These are phyloP conservation scores for Calliphora vicina DNA, from an alignment of 1,140 invertebrate species.

Conservation along the genomic window DNA sequence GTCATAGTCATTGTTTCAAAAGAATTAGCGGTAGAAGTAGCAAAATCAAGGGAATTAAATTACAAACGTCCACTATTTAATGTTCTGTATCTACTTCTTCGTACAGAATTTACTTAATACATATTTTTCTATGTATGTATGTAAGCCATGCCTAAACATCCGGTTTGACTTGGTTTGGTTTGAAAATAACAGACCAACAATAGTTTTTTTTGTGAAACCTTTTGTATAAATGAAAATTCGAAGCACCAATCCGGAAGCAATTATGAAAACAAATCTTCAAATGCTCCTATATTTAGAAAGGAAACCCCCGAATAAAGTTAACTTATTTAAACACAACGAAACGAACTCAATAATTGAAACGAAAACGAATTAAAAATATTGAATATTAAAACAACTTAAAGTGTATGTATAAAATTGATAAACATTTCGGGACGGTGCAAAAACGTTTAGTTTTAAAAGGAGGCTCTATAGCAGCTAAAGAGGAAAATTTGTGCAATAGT, in stretches of 20 bases:
- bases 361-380: not conserved
- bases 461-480: not conserved
- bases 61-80: not conserved
- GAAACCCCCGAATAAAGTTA: not conserved
- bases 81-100: not conserved
- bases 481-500: not conserved
- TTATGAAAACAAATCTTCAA: not conserved
- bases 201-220: not conserved
- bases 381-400: not conserved
- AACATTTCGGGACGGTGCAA: not conserved
- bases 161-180: not conserved
- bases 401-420: conserved; percentile 18
- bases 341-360: not conserved
- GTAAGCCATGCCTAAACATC: not conserved
- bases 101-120: not conserved
- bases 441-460: not conserved
- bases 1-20: not conserved
- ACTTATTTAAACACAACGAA: not conserved
- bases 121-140: no score
- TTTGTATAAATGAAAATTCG: not conserved
- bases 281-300: not conserved
- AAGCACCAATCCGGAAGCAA: not conserved
- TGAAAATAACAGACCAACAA: not conserved
- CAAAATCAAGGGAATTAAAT: not conserved
- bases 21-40: not conserved